A percentile compares a stretch with the other conserved stretches of the same genome.
These are phyloP conservation scores for Phyllotreta striolata DNA, from an alignment of 2,888 invertebrate species.

Conservation along the genomic window DNA sequence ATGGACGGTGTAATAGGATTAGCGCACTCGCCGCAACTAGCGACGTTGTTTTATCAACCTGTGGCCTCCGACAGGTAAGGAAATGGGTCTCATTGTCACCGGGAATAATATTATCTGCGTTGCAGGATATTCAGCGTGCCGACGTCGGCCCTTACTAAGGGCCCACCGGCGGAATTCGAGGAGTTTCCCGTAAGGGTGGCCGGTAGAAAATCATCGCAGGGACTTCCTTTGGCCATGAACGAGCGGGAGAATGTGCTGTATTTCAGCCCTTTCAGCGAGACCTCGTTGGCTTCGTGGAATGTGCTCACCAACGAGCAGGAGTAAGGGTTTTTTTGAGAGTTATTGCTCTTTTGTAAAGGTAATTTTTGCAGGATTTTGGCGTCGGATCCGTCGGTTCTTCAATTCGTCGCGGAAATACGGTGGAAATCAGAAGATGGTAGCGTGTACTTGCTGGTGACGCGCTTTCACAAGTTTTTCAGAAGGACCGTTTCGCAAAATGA, in stretches of 20 bases:
- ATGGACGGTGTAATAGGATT: constrained; percentile 80
- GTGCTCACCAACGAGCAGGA: constrained; percentile 76
- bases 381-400: constrained; percentile 74
- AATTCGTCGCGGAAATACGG: constrained; percentile 81
- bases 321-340: constrained; percentile 58
- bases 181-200: constrained; percentile 79
- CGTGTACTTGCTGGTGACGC: constrained; percentile 77
- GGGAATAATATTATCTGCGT: constrained; percentile 18
- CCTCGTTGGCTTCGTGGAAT: constrained; percentile 83
- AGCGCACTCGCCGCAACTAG: constrained; percentile 71
- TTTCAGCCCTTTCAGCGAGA: constrained; percentile 82
- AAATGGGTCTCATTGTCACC: neutral
- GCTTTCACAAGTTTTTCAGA: constrained; percentile 83
- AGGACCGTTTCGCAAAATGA: constrained; percentile 73
- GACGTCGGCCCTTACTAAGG: constrained; percentile 76
- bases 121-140: constrained; percentile 79
- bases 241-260: constrained; percentile 76
- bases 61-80: constrained; percentile 73
- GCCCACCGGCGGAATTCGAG: constrained; percentile 75
- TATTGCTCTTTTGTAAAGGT: neutral
- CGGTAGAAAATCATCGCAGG: constrained; percentile 85
- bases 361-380: constrained; percentile 69
- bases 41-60: constrained; percentile 74
- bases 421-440: constrained; percentile 71
- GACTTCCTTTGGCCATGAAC: constrained; percentile 77